Evolutionary conservation across 2,797 vertebrate species (phyloP).

Genomic region (Ciconia nigra): DNA sequence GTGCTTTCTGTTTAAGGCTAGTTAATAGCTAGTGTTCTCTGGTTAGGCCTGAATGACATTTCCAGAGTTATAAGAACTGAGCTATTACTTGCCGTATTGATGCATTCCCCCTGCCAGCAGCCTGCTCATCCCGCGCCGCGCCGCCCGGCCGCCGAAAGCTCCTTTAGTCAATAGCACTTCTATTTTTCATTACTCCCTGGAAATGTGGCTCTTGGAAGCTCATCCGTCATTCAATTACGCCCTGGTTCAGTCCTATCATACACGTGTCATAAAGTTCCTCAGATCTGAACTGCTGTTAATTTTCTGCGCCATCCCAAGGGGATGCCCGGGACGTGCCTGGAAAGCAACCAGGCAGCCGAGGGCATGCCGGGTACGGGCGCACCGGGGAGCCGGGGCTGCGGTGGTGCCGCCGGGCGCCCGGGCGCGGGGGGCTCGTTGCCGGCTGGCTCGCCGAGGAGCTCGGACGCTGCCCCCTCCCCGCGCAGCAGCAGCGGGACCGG

Average conservation of each 20-base stretch:
- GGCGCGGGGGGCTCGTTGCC: rapidly evolving
- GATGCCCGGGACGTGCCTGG: slow-evolving; percentile 69
- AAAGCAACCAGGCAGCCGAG: slow-evolving; percentile 61
- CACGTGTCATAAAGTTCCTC: slow-evolving; percentile 78
- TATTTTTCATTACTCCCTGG: slow-evolving; percentile 80
- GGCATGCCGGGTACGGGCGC: slow-evolving; percentile 62
- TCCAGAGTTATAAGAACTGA: slow-evolving; percentile 73
- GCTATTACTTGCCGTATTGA: slow-evolving; percentile 75
- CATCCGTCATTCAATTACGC: slow-evolving; percentile 80
- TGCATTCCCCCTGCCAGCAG: slow-evolving; percentile 65
- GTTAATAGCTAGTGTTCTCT: slow-evolving; percentile 68
- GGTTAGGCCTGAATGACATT: slow-evolving; percentile 70
- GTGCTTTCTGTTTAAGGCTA: slow-evolving; percentile 58
- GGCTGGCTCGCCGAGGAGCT: neutral
- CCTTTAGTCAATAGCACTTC: slow-evolving; percentile 78
- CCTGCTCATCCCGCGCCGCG: slow-evolving; percentile 65
- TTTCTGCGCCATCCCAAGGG: slow-evolving; percentile 74
- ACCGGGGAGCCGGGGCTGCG: slow-evolving; percentile 3
- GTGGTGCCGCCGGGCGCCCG: neutral
- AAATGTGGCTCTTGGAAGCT: slow-evolving; percentile 77
- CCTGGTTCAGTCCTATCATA: slow-evolving; percentile 77
- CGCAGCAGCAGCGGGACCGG: neutral
- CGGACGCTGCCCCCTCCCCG: rapidly evolving
- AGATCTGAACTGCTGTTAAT: slow-evolving; percentile 78
- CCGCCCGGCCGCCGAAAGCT: slow-evolving; percentile 66